These are phyloP conservation scores for Coptodon bakossiorum DNA, from an alignment of 2,113 vertebrate species.

Conservation along the genomic window DNA sequence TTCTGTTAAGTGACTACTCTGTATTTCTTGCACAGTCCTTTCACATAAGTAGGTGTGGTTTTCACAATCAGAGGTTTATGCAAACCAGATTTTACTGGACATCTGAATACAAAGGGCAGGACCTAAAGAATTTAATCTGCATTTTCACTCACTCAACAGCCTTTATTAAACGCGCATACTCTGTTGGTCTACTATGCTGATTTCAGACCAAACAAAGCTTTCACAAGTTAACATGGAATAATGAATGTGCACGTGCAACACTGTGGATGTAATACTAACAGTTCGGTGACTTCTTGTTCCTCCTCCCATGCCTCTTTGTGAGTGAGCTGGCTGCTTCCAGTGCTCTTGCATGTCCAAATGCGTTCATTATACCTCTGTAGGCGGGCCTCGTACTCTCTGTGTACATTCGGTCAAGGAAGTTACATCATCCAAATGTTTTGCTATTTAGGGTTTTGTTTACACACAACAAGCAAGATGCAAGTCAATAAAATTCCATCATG, in stretches of 20 bases:
- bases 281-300: slow-evolving; percentile 95
- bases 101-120: background rate
- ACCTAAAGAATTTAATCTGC: background rate
- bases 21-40: background rate
- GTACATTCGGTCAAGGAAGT: slow-evolving; percentile 77
- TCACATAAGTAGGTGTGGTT: background rate
- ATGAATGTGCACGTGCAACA: background rate
- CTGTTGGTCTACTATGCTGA: background rate
- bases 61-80: background rate
- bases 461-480: background rate
- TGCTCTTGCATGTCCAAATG: slow-evolving; percentile 98
- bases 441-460: background rate
- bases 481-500: background rate
- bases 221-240: background rate
- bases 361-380: slow-evolving; percentile 84
- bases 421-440: background rate
- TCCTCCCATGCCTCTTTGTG: slow-evolving; percentile 99
- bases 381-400: slow-evolving; percentile 91
- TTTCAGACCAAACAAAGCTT: background rate
- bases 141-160: background rate
- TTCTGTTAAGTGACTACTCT: background rate
- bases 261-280: slow-evolving; percentile 79
- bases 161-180: background rate
- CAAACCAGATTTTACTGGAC: background rate
- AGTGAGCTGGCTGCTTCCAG: slow-evolving; percentile 93